Evolutionary conservation across 2,113 vertebrate genomes (phyloP).

Genomic region (Desmodus rotundus): DNA sequence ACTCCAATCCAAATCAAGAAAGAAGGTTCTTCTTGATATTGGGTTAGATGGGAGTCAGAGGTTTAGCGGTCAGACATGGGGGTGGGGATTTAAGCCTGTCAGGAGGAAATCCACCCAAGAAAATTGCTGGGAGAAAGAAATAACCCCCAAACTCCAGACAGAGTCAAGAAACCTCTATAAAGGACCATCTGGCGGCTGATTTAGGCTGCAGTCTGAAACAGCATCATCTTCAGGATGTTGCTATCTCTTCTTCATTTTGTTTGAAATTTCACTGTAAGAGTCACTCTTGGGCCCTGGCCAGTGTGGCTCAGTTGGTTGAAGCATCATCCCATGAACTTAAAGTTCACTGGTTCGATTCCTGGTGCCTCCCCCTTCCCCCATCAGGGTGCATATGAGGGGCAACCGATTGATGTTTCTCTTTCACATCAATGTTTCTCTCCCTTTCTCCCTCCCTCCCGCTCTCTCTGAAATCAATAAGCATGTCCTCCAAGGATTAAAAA

Average conservation of each 20-base stretch:
- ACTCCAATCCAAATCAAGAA: neutral
- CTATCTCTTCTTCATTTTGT: neutral
- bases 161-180: neutral
- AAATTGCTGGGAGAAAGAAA: neutral
- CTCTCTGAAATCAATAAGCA: no score
- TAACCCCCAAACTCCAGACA: neutral
- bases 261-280: neutral
- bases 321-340: no score
- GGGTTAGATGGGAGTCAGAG: neutral
- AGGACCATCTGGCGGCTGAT: neutral
- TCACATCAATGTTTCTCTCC: no score
- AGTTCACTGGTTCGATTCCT: no score
- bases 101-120: neutral
- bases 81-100: neutral
- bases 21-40: neutral
- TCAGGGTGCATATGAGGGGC: no score
- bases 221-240: neutral
- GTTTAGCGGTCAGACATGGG: neutral
- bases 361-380: no score
- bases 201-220: neutral
- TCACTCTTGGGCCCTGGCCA: neutral
- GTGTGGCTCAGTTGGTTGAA: no score
- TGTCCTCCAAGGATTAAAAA: no score
- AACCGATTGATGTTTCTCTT: no score
- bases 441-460: no score